Percentiles rank a stretch among this genome's conserved stretches.
These are phyloP conservation scores for Calliopum simillimum DNA, from an alignment of 2,888 invertebrate species.

Conservation along the genomic window DNA sequence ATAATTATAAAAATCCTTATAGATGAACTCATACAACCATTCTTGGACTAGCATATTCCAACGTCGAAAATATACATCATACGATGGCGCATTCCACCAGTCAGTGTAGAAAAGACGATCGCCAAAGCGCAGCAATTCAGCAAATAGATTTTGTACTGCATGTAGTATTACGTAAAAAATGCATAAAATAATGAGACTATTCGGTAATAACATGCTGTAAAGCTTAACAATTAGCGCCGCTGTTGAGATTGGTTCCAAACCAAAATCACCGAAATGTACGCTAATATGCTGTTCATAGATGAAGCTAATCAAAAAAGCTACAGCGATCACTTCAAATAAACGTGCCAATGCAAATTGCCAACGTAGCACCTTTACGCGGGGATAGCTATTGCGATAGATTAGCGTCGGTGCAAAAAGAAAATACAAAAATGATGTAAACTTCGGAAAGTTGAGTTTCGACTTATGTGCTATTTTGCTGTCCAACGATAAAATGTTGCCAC, in stretches of 20 bases:
- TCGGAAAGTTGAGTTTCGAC: conserved; percentile 69
- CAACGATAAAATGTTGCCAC: conserved; percentile 71
- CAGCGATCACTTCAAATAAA: conserved; percentile 79
- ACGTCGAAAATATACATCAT: conserved; percentile 84
- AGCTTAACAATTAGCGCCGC: conserved; percentile 70
- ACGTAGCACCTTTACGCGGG: conserved; percentile 72
- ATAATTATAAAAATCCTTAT: conserved; percentile 74
- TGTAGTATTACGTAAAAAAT: conserved; percentile 90
- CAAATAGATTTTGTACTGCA: conserved; percentile 90
- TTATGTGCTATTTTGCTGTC: conserved; percentile 61
- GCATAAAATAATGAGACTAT: conserved; percentile 75
- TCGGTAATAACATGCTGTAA: conserved; percentile 81
- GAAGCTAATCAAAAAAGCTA: conserved; percentile 83
- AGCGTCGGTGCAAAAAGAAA: conserved; percentile 90
- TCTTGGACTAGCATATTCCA: conserved; percentile 96
- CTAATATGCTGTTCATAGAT: conserved; percentile 81
- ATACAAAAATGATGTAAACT: conserved; percentile 82
- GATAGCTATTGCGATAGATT: conserved; percentile 78
- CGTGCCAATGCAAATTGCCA: conserved; percentile 80
- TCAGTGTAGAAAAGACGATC: conserved; percentile 87
- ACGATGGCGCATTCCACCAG: conserved; percentile 93
- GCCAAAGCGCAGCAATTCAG: conserved; percentile 87
- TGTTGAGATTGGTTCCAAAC: conserved; percentile 59
- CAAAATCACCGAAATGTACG: conserved; percentile 69
- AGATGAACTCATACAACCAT: conserved; percentile 91